phyloP scores from a whole-genome alignment of 2,888 invertebrate species.

The Mesodorylaimus sp. region DNA sequence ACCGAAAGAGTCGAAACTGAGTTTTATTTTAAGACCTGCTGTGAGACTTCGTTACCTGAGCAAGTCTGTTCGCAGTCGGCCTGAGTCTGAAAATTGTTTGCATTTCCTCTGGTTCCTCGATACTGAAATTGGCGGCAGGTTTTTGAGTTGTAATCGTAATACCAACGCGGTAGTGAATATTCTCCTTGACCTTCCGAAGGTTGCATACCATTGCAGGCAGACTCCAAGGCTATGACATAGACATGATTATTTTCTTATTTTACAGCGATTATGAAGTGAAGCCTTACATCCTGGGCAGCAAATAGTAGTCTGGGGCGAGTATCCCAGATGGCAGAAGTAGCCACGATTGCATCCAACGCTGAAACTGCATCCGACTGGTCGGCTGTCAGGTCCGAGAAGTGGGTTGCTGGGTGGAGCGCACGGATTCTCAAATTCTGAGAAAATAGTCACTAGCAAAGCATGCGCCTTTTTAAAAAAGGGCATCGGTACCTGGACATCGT shows the following conservation, averaged over 20 bases:
- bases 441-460: too few species aligned
- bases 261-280: neutral
- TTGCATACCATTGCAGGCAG: neutral
- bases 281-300: slow-evolving; percentile 12
- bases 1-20: neutral
- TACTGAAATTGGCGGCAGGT: slow-evolving; percentile 17
- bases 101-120: slow-evolving; percentile 6
- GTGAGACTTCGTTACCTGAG: slow-evolving; percentile 11
- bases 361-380: slow-evolving; percentile 3
- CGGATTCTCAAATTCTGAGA: slow-evolving; percentile 12
- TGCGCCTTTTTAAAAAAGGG: too few species aligned
- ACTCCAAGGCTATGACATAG: neutral
- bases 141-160: slow-evolving; percentile 17
- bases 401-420: slow-evolving; percentile 9
- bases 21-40: too few species aligned
- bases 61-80: slow-evolving; percentile 11
- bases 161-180: slow-evolving; percentile 18
- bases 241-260: neutral
- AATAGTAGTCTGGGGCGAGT: slow-evolving; percentile 6
- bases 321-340: slow-evolving; percentile 12
- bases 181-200: slow-evolving; percentile 14
- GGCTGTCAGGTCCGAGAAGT: neutral
- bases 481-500: slow-evolving; percentile 17
- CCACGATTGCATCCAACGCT: neutral
- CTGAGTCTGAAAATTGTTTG: slow-evolving; percentile 13